Percentiles rank a stretch among this genome's conserved stretches.
Conservation (phyloP, 2,888 invertebrate genomes). For the Polyommatus icarus region DNA sequence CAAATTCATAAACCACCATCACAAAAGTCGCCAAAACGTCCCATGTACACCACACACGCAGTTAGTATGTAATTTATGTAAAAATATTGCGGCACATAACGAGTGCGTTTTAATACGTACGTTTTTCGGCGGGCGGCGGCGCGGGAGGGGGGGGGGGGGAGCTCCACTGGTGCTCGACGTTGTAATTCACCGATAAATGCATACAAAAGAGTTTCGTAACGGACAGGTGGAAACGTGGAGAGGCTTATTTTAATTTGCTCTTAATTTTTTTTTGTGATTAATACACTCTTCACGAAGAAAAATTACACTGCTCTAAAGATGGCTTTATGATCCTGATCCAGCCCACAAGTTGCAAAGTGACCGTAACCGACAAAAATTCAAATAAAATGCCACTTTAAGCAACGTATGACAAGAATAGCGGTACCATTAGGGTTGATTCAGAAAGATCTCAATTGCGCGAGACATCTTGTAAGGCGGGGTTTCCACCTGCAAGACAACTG, state of each 20-base stretch:
- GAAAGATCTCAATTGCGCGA: too few species aligned
- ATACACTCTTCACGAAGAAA: too few species aligned
- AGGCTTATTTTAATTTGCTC: constrained; percentile 34
- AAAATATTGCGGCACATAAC: constrained; percentile 33
- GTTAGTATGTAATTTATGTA: constrained; percentile 15
- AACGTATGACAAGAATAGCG: too few species aligned
- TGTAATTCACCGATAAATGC: constrained; percentile 79
- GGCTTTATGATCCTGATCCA: too few species aligned
- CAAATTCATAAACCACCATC: background rate
- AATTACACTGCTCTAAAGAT: too few species aligned
- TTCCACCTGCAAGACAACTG: too few species aligned
- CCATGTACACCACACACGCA: background rate
- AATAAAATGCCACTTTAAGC: too few species aligned
- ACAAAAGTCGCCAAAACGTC: background rate
- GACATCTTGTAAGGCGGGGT: too few species aligned
- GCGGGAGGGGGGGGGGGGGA: constrained; percentile 42
- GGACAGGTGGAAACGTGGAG: constrained; percentile 53
- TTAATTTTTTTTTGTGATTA: background rate
- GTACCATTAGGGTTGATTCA: too few species aligned
- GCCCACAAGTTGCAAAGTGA: too few species aligned
- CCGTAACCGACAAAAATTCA: too few species aligned
- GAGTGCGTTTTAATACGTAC: constrained; percentile 40
- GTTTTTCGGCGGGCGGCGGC: constrained; percentile 42
- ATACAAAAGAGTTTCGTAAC: constrained; percentile 72
- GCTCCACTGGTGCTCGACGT: constrained; percentile 69